Base-by-base conservation (phyloP, 2,797 vertebrate species). In the Apogon hyalosoma region DNA sequence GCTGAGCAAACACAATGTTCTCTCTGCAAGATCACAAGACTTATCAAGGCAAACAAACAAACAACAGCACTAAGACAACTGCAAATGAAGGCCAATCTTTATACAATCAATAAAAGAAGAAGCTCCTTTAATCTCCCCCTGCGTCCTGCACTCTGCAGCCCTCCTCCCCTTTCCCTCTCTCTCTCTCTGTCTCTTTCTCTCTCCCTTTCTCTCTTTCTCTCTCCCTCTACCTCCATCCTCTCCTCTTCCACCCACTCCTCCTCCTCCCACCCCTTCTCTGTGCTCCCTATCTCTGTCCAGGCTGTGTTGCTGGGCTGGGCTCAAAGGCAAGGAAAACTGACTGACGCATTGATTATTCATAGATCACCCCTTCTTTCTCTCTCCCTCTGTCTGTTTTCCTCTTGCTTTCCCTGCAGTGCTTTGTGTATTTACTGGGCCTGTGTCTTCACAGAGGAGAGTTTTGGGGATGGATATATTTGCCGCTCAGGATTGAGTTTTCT, bases 1-100 rank as follows among this genome's bases (percentile, higher is more conserved):
- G 82, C 88, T 84, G 80, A 88, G 83, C 82, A 85, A 88, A 90
- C 87, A 85, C 86, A 82, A 80, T 86, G 87, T 88, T 88, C 87
- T 79, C 80, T 73, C 73, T 69, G 70, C 74, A 80, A 90, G 87
- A 91, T 90, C 88, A 92, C 81, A 91, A 77, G 86, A 88, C 80
- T 88, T 87, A 89, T 90, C 75, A 85, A 88, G 88, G 77, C 86
- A 90, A 87, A 88, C 84, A 92, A 90, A 91, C 87, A 88, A 90
- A 88, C 80, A 89, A 84, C 84, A 83, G 81, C 76, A 75, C 83
- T 84, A 80, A 85, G 84, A 91, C 80, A 77, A 82, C 83, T 75
- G 85, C 86, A 92, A 92, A 91, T 91, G 89, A 92, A 89, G 85
- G 82, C 81, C 83, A 88, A 90, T 92, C 88, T 89, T 91, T 87